These are phyloP conservation scores for Temnothorax nylanderi DNA, from an alignment of 1,140 invertebrate species.

Conservation along the genomic window DNA sequence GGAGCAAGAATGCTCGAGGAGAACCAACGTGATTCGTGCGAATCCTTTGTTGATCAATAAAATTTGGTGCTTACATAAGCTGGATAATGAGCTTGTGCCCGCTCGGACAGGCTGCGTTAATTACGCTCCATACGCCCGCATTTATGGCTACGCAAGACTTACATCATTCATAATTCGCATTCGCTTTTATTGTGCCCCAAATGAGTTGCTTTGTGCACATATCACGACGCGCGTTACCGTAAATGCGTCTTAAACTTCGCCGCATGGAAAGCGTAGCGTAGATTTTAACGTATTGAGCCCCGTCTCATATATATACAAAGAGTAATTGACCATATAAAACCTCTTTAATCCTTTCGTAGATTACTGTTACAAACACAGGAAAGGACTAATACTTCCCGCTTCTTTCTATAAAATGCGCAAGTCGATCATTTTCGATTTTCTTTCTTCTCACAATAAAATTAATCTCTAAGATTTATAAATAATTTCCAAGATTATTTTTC, in stretches of 20 bases:
- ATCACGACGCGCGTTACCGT: not conserved
- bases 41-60: conserved; percentile 59
- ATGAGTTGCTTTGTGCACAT: conserved; percentile 16
- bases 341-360: conserved; percentile 21
- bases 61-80: conserved; percentile 49
- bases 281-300: not conserved
- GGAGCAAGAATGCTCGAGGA: conserved; percentile 22
- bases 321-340: conserved; percentile 9
- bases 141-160: not conserved
- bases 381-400: not conserved
- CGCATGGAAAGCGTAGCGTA: too few relatives aligned
- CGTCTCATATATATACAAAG: not conserved
- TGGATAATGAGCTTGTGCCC: conserved; percentile 34
- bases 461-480: not conserved
- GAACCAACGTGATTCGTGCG: conserved; percentile 26
- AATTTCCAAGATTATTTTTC: not conserved
- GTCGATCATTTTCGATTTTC: not conserved
- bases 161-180: not conserved
- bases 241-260: conserved; percentile 18
- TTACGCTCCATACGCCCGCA: conserved; percentile 22
- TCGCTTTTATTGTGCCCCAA: conserved; percentile 1
- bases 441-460: not conserved
- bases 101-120: conserved; percentile 55
- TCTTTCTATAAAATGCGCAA: not conserved
- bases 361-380: not conserved